A percentile compares a stretch with the other conserved stretches of the same genome.
These are phyloP conservation scores for Takifugu flavidus DNA, from an alignment of 2,113 vertebrate genomes.

Conservation along the genomic window DNA sequence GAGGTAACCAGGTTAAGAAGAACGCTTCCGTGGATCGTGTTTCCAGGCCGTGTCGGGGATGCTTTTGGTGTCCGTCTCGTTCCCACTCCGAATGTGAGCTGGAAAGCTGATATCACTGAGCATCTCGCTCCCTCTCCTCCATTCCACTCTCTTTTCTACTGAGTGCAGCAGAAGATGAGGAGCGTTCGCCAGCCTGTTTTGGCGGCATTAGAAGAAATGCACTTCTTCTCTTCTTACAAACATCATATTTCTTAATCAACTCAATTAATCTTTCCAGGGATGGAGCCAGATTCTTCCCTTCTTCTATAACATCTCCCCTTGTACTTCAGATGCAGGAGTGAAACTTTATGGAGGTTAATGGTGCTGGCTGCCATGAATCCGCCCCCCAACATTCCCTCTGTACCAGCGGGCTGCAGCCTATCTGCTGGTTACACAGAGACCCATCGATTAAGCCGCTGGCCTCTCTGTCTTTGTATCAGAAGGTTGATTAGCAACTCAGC, in stretches of 20 bases:
- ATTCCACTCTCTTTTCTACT: conserved; percentile 9
- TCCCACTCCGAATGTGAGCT: conserved; percentile 28
- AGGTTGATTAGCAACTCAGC: conserved; percentile 47
- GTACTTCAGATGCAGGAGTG: conserved; percentile 33
- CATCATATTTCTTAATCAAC: conserved; percentile 76
- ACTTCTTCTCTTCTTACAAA: conserved; percentile 71
- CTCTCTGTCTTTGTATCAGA: conserved; percentile 43
- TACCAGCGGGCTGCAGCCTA: conserved; percentile 56
- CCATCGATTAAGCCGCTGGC: conserved; percentile 61
- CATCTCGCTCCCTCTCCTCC: background rate
- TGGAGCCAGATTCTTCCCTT: conserved; percentile 76
- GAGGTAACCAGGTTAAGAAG: conserved; percentile 25
- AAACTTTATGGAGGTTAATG: conserved; percentile 80
- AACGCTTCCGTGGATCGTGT: conserved; percentile 15
- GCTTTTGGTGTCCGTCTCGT: conserved; percentile 32
- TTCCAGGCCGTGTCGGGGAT: conserved; percentile 15
- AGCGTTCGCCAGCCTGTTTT: conserved; percentile 18
- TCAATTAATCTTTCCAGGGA: conserved; percentile 83
- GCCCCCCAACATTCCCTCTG: conserved; percentile 44
- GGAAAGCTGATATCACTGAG: conserved; percentile 41
- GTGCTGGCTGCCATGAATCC: conserved; percentile 74
- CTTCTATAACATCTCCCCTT: conserved; percentile 77
- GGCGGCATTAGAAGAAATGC: conserved; percentile 30
- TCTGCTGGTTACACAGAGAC: conserved; percentile 62
- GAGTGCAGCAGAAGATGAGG: background rate